phyloP scores from a whole-genome alignment of 2,888 invertebrate species.

The Myopa tessellatipennis region DNA sequence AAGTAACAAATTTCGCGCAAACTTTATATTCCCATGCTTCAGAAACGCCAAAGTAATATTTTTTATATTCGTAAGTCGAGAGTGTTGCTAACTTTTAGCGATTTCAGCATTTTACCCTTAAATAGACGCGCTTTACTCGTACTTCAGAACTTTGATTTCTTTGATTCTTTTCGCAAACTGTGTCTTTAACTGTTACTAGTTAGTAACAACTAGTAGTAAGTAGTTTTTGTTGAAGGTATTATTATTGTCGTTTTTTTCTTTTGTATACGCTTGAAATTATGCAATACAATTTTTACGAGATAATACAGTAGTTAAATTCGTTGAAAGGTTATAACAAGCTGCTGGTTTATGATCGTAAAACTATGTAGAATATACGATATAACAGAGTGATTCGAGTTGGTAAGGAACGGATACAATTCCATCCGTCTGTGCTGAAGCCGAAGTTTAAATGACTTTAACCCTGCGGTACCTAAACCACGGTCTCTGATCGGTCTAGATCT shows the following conservation, averaged over 20 bases:
- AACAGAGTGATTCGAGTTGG: too few species aligned
- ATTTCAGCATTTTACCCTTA: background rate
- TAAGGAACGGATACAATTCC: too few species aligned
- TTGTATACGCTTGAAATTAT: conserved; percentile 26
- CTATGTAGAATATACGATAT: too few species aligned
- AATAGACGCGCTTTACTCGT: background rate
- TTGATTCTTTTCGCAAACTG: conserved; percentile 7
- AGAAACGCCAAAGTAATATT: conserved; percentile 13
- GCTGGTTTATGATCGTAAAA: too few species aligned
- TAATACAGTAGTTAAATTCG: background rate
- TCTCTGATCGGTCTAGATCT: too few species aligned
- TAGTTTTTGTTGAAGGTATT: background rate
- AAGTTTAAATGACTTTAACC: too few species aligned
- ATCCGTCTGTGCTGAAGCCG: too few species aligned
- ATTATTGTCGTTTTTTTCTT: background rate
- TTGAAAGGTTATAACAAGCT: too few species aligned
- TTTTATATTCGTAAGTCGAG: background rate
- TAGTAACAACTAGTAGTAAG: background rate
- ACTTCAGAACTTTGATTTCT: background rate
- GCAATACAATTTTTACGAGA: conserved; percentile 19
- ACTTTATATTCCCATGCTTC: background rate
- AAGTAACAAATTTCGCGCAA: conserved; percentile 24
- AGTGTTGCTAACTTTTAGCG: conserved; percentile 7
- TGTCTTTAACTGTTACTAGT: background rate
- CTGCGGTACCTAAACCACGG: too few species aligned